Percentiles rank a stretch among this genome's conserved stretches.
Conservation (phyloP, 2,113 vertebrate species). For the Bostrychus sinensis region DNA sequence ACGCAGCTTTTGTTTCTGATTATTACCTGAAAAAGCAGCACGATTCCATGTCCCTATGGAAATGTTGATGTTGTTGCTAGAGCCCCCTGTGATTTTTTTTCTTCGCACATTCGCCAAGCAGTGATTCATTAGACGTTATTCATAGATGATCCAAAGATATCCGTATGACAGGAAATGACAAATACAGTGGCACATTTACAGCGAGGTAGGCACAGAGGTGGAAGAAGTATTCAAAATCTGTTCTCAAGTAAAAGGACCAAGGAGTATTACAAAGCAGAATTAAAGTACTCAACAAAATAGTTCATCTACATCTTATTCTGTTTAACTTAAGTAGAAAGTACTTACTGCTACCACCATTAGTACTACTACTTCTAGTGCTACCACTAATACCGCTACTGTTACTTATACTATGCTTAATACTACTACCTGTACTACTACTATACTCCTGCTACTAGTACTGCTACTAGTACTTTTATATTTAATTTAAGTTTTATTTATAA, state of each 20-base stretch:
- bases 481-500: no score
- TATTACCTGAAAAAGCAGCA: neutral
- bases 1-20: neutral
- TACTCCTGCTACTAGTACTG: no score
- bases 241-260: no score
- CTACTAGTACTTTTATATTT: no score
- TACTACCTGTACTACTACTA: no score
- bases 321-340: no score
- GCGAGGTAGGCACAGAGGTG: neutral
- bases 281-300: neutral
- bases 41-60: neutral
- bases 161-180: neutral
- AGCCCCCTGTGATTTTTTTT: constrained; percentile 1
- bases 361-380: no score
- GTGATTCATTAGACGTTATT: constrained; percentile 4
- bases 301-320: no score
- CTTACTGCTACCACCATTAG: no score
- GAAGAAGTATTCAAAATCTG: neutral
- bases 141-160: constrained; percentile 7
- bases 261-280: no score
- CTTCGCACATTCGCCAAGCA: neutral
- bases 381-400: no score
- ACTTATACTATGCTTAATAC: no score
- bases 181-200: neutral
- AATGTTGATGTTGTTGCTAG: constrained; percentile 7